Base-by-base conservation (phyloP, 2,888 invertebrate genomes). In the Mongoloraphidia duomilia region DNA sequence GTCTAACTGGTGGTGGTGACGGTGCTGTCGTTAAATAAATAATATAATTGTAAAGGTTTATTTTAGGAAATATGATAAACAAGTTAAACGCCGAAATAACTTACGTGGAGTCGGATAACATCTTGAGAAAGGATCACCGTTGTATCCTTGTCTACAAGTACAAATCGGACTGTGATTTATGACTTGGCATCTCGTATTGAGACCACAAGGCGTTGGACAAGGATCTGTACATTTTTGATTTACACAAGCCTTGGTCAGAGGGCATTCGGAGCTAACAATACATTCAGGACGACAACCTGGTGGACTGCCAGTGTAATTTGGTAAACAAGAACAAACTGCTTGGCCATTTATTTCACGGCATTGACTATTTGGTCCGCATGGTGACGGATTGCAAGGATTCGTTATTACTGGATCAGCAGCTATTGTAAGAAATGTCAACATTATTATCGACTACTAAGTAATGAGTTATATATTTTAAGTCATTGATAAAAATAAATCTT, bases 281-380 rank as follows among this genome's bases (percentile, higher is more conserved):
- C 82, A 82, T 64, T 82, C 81, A 1, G 82, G 80, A 52, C 77
- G 73, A 60, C 77, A 77, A 50, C 69, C 71, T 62, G 63, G 65
- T 17, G 65, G 65, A 47, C 57, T 59, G 35, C 65, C 66, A 17
- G 61, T 55, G 56, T 61, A 65, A 12, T 58, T 61, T 3, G 62
- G 61, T 34, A 61, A 53, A 54, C 65, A 70, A n/a, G 64, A 65
- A 51, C 69, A 69, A n/a, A 65, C 61, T 9, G 65, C 63, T 54
- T 64, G 61, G 14, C 49, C 44, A 42, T 60, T 60, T 13, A 55
- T 47, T 53, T 58, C 76, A 44, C 80, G 75, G 58, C 86, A 86
- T 60, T 82, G 79, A 2, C 85, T 83, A 61, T 85, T 79, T 0
- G 84, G 81, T 39, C 86, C 86, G 61, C 86, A 86, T 0, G 85